phyloP scores from a whole-genome alignment of 2,888 invertebrate species.

The Epinotia demarniana region DNA sequence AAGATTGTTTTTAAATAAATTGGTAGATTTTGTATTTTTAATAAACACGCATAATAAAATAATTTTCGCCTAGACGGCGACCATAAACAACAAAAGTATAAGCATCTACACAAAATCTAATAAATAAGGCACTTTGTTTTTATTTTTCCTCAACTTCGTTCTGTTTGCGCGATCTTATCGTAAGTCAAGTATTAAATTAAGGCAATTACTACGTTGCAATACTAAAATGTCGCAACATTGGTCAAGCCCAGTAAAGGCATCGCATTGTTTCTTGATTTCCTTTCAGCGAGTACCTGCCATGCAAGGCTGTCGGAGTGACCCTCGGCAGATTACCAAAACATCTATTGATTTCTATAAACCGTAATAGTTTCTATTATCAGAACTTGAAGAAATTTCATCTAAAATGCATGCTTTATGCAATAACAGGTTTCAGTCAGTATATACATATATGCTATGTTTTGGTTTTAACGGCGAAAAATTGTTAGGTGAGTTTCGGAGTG shows the following conservation, averaged over 20 bases:
- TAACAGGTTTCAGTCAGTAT: background rate
- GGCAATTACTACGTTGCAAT: conserved; percentile 59
- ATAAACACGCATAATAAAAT: too few relatives aligned
- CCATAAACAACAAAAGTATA: background rate
- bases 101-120: background rate
- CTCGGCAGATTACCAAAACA: conserved; percentile 47
- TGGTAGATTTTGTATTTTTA: too few relatives aligned
- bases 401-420: background rate
- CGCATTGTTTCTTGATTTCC: conserved; percentile 68
- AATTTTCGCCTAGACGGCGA: too few relatives aligned
- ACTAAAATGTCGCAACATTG: conserved; percentile 60
- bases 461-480: background rate
- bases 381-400: background rate
- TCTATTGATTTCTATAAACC: conserved; percentile 27
- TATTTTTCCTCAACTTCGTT: background rate
- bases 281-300: conserved; percentile 54
- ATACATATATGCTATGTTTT: background rate
- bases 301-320: conserved; percentile 61
- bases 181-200: background rate
- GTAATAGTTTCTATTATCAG: background rate
- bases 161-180: conserved; percentile 17
- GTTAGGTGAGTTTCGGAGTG: too few relatives aligned
- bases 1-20: too few relatives aligned
- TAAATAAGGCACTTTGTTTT: background rate
- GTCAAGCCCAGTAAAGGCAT: conserved; percentile 43